These are phyloP conservation scores for Eurois occulta DNA, from an alignment of 2,888 invertebrate genomes.

Conservation along the genomic window DNA sequence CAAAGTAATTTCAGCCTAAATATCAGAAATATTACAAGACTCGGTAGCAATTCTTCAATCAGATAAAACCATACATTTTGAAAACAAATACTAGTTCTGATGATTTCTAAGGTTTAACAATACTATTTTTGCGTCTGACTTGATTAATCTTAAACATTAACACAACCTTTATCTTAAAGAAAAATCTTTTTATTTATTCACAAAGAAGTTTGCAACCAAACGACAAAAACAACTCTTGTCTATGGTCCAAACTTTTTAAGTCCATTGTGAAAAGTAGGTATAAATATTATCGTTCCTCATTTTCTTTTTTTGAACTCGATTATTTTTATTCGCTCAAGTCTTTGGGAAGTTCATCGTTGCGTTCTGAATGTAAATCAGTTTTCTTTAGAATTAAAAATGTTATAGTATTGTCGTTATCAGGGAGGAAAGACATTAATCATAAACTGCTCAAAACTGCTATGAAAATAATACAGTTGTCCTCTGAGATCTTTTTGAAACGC, in stretches of 20 bases:
- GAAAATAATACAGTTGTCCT: conserved; percentile 1
- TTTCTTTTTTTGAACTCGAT: conserved; percentile 31
- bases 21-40: not conserved
- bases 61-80: not conserved
- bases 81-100: not conserved
- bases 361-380: conserved; percentile 42
- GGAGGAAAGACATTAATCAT: conserved; percentile 15
- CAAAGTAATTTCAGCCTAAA: not conserved
- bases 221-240: conserved; percentile 41
- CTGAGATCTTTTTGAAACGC: not conserved
- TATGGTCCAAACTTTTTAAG: conserved; percentile 48
- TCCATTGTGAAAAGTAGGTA: conserved; percentile 45
- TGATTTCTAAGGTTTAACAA: not conserved
- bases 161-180: conserved; percentile 13
- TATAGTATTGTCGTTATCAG: conserved; percentile 27
- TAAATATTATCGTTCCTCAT: conserved; percentile 27
- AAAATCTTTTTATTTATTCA: conserved; percentile 34
- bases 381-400: conserved; percentile 30
- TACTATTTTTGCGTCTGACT: not conserved
- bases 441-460: conserved; percentile 21
- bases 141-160: conserved; percentile 22
- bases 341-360: conserved; percentile 35
- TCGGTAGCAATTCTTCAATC: not conserved
- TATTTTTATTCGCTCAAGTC: conserved; percentile 35
- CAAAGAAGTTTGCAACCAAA: conserved; percentile 34